These are phyloP conservation scores for Hyalella azteca DNA, from an alignment of 2,888 invertebrate species.

Conservation along the genomic window DNA sequence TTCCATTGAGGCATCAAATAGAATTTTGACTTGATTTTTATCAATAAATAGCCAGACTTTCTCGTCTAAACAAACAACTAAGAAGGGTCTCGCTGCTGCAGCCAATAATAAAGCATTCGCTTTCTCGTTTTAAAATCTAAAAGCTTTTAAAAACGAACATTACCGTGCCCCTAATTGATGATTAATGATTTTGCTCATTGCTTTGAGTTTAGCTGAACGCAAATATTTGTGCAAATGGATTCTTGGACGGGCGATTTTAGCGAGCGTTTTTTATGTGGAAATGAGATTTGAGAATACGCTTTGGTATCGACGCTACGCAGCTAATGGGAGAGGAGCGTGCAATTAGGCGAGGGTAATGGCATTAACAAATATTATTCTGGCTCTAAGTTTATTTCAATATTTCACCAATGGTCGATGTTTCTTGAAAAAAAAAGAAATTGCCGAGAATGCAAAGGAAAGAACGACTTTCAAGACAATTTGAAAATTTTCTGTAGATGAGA, in stretches of 20 bases:
- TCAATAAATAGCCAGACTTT: too few species aligned
- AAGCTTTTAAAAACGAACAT: constrained; percentile 18
- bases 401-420: too few species aligned
- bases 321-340: not conserved
- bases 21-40: too few species aligned
- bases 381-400: too few species aligned
- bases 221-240: constrained; percentile 21
- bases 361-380: too few species aligned
- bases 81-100: not conserved
- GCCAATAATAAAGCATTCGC: not conserved
- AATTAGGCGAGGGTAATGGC: not conserved
- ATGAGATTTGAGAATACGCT: not conserved
- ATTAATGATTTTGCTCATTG: not conserved
- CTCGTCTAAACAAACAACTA: not conserved
- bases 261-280: not conserved
- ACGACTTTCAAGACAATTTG: too few species aligned
- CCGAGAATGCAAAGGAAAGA: too few species aligned
- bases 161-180: constrained; percentile 21
- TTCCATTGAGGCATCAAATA: too few species aligned
- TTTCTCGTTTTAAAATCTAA: not conserved
- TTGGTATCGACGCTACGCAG: not conserved
- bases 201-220: constrained; percentile 1
- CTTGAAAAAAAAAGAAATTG: too few species aligned
- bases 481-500: too few species aligned
- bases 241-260: not conserved